Base-by-base conservation (phyloP, 2,113 vertebrate species). In the Rhinoderma darwinii region DNA sequence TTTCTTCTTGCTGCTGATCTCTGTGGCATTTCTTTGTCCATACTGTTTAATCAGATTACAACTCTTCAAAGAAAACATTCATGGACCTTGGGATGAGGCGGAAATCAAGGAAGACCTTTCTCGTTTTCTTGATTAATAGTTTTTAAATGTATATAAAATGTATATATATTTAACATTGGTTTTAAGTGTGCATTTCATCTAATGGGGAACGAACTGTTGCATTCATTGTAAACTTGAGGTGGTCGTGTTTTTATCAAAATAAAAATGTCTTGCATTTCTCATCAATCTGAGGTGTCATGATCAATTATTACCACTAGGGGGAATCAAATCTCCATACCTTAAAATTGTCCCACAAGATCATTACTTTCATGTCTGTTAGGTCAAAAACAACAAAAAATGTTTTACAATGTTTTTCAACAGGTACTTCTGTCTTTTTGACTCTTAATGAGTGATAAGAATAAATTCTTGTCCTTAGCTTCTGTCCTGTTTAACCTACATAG, bases 21-120 rank as follows among this genome's bases (percentile, higher is more conserved):
- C 95, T 15, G 89, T 99, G 41, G 96, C 96, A 0, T 93, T 97
- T 50, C 91, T 97, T 79, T 99, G 97, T 88, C 98, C 98, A 14
- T 93, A 96, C 89, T 95, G 96, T 86, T 95, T 99, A 44, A 94
- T 99, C 74, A 91, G 91, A 54, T 90, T 98, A 30, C 98, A 99
- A 92, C 95, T 95, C 84, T 96, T 97, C 89, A 99, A 99, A 89
- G 97, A 99, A 93, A 99, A 99, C 90, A 99, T 99, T 86, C 96
- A 99, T 0, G 98, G 98, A 10, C 98, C 98, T 0, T 99, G 98
- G 98, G 98, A 99, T 0, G 98, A 99, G 91, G 98, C 98, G 0
- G 97, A 98, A 90, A 99, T 99, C 90, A 96, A 95, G 10, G 98
- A 99, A 89, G 98, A 99, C 87, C 93, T 99, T 43, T 96, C 95